Evolutionary conservation across 2,113 vertebrate genomes (phyloP).

Genomic region (Chaetura pelagica): DNA sequence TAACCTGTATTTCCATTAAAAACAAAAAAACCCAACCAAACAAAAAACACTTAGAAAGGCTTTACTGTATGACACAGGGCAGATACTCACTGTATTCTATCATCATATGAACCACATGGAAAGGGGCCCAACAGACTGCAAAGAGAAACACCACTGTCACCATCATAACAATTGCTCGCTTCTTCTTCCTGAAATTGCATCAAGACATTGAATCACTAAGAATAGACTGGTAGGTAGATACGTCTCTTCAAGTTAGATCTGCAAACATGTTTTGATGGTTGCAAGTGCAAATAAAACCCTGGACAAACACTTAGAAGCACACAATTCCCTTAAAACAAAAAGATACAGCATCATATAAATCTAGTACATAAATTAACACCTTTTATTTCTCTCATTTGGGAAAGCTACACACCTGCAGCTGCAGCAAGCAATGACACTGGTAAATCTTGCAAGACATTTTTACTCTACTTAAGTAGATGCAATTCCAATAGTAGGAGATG

Average conservation of each 20-base stretch:
- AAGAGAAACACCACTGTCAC: constrained; percentile 80
- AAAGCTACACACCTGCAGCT: not conserved
- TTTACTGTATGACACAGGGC: not conserved
- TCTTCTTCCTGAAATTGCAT: constrained; percentile 77
- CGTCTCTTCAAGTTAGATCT: not conserved
- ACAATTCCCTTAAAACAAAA: not conserved
- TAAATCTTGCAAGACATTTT: not conserved
- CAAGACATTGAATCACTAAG: constrained; percentile 43
- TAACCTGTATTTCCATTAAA: not conserved
- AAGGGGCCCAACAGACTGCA: constrained; percentile 80
- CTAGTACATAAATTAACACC: not conserved
- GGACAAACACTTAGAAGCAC: not conserved
- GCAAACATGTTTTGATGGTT: not conserved
- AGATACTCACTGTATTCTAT: constrained; percentile 77
- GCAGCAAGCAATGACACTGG: not conserved
- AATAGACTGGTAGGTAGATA: not conserved
- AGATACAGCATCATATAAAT: not conserved
- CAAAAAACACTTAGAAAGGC: not conserved
- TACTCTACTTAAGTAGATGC: not conserved
- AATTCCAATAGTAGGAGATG: not conserved
- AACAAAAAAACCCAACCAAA: not conserved
- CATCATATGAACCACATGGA: constrained; percentile 79
- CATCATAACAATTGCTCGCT: constrained; percentile 80
- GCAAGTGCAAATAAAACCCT: not conserved
- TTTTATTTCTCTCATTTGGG: not conserved